Evolutionary conservation across 2,888 invertebrate genomes (phyloP).

Genomic region (Kuschelorhynchus macadamiae): DNA sequence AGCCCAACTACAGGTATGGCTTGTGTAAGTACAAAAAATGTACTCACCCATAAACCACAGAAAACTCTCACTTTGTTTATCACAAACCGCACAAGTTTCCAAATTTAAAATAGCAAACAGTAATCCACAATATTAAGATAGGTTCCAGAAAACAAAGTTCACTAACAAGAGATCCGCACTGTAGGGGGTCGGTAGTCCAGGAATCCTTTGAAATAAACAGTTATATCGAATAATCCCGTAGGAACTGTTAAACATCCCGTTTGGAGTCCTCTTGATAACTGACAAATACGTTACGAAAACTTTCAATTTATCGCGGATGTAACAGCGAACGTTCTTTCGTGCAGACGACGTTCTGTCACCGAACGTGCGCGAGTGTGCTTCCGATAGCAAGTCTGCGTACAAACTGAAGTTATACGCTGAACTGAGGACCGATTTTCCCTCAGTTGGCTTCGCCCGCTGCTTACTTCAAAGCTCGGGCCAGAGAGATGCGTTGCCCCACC

Average conservation of each 20-base stretch:
- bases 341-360: slow-evolving; percentile 28
- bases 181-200: slow-evolving; percentile 10
- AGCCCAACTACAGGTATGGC: background rate
- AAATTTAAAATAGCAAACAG: background rate
- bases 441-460: slow-evolving; percentile 35
- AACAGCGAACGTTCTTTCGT: slow-evolving; percentile 27
- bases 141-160: slow-evolving; percentile 19
- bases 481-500: slow-evolving; percentile 48
- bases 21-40: slow-evolving; percentile 28
- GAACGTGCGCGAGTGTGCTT: slow-evolving; percentile 41
- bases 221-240: slow-evolving; percentile 10
- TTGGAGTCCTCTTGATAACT: slow-evolving; percentile 31
- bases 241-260: slow-evolving; percentile 35
- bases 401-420: slow-evolving; percentile 46
- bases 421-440: slow-evolving; percentile 39
- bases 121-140: slow-evolving; percentile 12
- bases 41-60: slow-evolving; percentile 28
- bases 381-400: slow-evolving; percentile 42
- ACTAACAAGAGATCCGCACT: slow-evolving; percentile 18
- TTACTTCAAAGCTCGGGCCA: slow-evolving; percentile 36
- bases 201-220: slow-evolving; percentile 18
- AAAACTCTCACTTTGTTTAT: background rate
- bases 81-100: slow-evolving; percentile 20
- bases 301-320: slow-evolving; percentile 43
- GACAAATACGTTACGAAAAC: slow-evolving; percentile 25